Percentiles rank a stretch among this genome's conserved stretches.
These are phyloP conservation scores for Siderastrea radians DNA, from an alignment of 92 coral and sea anemone species.

Conservation along the genomic window DNA sequence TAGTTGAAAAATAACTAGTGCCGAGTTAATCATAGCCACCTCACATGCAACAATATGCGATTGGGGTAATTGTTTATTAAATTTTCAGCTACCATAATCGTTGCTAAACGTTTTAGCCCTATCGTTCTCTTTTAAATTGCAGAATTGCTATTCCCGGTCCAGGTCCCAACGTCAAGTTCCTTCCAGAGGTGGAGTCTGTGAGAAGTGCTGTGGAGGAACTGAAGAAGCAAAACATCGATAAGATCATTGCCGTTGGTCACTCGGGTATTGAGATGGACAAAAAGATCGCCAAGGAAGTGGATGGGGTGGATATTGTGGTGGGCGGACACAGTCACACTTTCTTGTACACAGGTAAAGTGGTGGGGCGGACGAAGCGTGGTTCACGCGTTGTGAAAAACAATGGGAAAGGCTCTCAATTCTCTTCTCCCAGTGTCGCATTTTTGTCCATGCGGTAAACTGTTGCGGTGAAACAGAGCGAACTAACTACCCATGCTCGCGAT, in stretches of 20 bases:
- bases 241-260: slow-evolving; percentile 96
- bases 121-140: neutral
- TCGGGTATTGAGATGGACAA: slow-evolving; percentile 89
- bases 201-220: slow-evolving; percentile 81
- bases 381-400: too few relatives aligned
- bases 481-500: too few relatives aligned
- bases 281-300: slow-evolving; percentile 76
- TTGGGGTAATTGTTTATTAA: too few relatives aligned
- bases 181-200: slow-evolving; percentile 82
- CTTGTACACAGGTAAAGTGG: slow-evolving; percentile 80
- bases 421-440: too few relatives aligned
- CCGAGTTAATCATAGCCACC: too few relatives aligned
- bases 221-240: slow-evolving; percentile 74
- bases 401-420: neutral
- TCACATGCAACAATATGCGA: too few relatives aligned
- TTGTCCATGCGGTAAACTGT: too few relatives aligned
- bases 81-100: too few relatives aligned
- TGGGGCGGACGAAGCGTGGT: too few relatives aligned
- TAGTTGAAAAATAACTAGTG: too few relatives aligned
- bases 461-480: too few relatives aligned
- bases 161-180: slow-evolving; percentile 83
- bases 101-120: neutral
- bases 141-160: slow-evolving; percentile 83
- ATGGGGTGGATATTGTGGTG: slow-evolving; percentile 90
- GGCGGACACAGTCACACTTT: slow-evolving; percentile 97